These are phyloP conservation scores for Anorthoa munda DNA, from an alignment of 2,888 invertebrate genomes.

Conservation along the genomic window DNA sequence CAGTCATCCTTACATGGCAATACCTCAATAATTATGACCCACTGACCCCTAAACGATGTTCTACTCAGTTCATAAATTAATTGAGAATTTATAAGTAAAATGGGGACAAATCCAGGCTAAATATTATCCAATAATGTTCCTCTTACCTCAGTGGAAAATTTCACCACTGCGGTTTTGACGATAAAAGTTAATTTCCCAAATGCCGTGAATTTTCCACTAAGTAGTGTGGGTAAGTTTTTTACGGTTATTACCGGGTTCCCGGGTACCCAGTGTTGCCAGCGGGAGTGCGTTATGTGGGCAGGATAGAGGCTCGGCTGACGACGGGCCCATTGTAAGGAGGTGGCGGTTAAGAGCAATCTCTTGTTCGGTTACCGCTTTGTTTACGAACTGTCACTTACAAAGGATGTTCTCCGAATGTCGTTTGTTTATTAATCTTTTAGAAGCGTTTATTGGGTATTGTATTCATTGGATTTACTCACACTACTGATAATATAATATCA, in stretches of 20 bases:
- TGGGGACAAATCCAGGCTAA: not conserved
- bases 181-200: constrained; percentile 27
- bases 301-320: constrained; percentile 22
- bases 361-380: constrained; percentile 58
- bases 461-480: not conserved
- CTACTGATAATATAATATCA: not conserved
- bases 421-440: constrained; percentile 28
- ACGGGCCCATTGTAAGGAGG: constrained; percentile 32
- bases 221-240: constrained; percentile 61
- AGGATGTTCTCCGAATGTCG: constrained; percentile 6
- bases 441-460: constrained; percentile 20
- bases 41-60: too few species aligned
- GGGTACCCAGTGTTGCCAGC: constrained; percentile 8
- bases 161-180: constrained; percentile 13
- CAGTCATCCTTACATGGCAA: not conserved
- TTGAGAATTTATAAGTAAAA: not conserved
- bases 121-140: constrained; percentile 1
- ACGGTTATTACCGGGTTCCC: constrained; percentile 53
- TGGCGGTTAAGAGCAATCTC: constrained; percentile 62
- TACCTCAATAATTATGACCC: too few species aligned
- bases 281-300: constrained; percentile 45
- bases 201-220: constrained; percentile 37
- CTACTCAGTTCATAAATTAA: not conserved
- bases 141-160: not conserved
- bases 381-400: constrained; percentile 58